Base-by-base conservation (phyloP, 2,797 vertebrate genomes). In the Rhynchotus rufescens region DNA sequence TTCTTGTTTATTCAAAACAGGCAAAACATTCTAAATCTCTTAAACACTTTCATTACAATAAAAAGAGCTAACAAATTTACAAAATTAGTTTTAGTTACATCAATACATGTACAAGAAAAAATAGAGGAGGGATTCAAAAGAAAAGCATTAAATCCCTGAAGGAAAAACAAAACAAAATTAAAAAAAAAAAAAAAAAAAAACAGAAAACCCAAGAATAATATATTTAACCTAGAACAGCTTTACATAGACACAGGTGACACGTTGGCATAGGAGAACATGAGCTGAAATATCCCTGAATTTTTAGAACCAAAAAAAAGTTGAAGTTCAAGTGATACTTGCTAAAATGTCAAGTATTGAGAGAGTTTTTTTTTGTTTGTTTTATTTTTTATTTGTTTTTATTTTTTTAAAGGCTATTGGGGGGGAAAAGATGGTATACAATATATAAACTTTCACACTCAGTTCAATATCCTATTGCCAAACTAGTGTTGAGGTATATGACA, bases 401-500 rank as follows among this genome's bases (percentile, higher is more conserved):
- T 95, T 88, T 94, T 95, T 69, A 91, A 96, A 96, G 94, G 93
- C 94, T 98, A 95, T 98, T 97, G 97, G 97, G 97, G 97, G 96
- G 96, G 91, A 96, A 93, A 98, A 97, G 98, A 97, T 97, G 98
- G 97, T 97, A 96, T 96, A 97, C 96, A 97, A 97, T 96, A 97
- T 97, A 97, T 96, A 97, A 97, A 97, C 95, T 96, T 97, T 97
- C 97, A 97, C 96, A 97, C 98, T 98, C 96, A 96, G 97, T 97
- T 98, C 97, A 96, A 97, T 97, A 98, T 98, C 98, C 98, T 99
- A 99, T 98, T 99, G 99, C 99, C 98, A 98, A 98, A 98, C 98
- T 99, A 99, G 98, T 98, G 98, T 98, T 99, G 99, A 99, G 99
- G 99, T 99, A 99, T 99, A 98, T 98, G 98, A 98, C 98, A 98